Evolutionary conservation across 2,888 invertebrate genomes (phyloP), one percentile per base, ranked within the genome.

Genomic region (Caradrina kadenii): DNA sequence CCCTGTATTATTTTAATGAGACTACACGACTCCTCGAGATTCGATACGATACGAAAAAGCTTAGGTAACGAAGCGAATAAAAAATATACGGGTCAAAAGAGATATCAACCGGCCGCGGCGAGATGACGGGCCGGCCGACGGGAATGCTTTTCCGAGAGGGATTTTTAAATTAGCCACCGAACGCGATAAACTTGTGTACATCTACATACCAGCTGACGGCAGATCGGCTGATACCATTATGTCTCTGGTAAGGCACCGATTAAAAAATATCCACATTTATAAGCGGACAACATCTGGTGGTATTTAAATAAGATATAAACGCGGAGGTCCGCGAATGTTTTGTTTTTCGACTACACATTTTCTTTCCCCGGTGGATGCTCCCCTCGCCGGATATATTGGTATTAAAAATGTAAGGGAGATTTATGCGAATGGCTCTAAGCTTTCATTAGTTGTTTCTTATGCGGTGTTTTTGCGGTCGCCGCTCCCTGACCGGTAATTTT

Each of bases 341-440:
- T 92, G 93, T 93, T 93, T 91, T 89, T 90, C 84, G 88, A 87
- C 87, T 88, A 90, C 89, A 92, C 89, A 90, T 91, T 92, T 91
- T 89, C 90, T 88, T 88, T 89, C 90, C 91, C 90, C 85, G 83
- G 87, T 81, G 88, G 92, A 93, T 87, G 91, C 90, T 93, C 94
- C 94, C 96, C 95, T 94, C 91, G 87, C 85, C 89, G 92, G 93
- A 94, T 94, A 94, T 96, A 96, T 96, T 94, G 95, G 95, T 96
- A 96, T 96, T 96, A 96, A 96, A 96, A 96, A 96, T 96, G 96
- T 95, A 96, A 96, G 91, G 93, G 93, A 95, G 96, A 96, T 96
- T 96, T 96, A 96, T 96, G 95, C 93, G 95, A 94, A 96, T 95
- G 93, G 95, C 94, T 95, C 93, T 96, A 94, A 95, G 96, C 96